Evolutionary conservation across 1,140 invertebrate genomes (phyloP), one percentile per base, ranked within the genome.

Genomic region (Drosophila bocki): DNA sequence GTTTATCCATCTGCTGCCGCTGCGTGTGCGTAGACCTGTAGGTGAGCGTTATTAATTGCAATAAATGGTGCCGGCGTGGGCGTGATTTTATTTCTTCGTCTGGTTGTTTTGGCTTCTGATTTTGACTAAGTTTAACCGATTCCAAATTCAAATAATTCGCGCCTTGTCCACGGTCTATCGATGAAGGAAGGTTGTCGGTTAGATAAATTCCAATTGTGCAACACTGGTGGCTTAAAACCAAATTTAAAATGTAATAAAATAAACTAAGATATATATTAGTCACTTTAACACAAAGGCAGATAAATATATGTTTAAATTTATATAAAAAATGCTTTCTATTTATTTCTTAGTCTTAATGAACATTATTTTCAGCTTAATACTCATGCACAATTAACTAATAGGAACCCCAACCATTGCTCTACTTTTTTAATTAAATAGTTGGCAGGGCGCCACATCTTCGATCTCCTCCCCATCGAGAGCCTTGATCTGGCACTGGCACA

Each of bases 401-500:
- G 26, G 17, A 54, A 62, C 7, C n/a, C 47, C 22, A 5, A 7
- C 7, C 9, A 19, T 8, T 33, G 13, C 1, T 8, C 0, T 19
- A n/a, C 12, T 6, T 39, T 2, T 22, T 75, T 8, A 87, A 37
- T 67, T 77, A 4, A 69, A 53, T 8, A 85, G 42, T 33, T 81
- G 85, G 12, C 69, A 87, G 0, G 84, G 77, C 0, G 45, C 57
- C 12, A 92, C 76, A 79, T 92, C 91, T 15, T 85, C 91, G 47
- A 92, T 88, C 17, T 85, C 81, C 17, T 85, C 81, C 2, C 91
- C 82, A 48, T 92, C 91, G 33, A 92, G 56, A 4, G 76, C 78
- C 45, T 83, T 92, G 6, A 92, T 92, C 65, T 92, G 91, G 11
- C 91, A 92, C 65, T 92, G 91, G 17, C 91, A 92, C 3, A 92